These are phyloP conservation scores for Anarsia innoxiella DNA, from an alignment of 2,888 invertebrate genomes.

Conservation along the genomic window DNA sequence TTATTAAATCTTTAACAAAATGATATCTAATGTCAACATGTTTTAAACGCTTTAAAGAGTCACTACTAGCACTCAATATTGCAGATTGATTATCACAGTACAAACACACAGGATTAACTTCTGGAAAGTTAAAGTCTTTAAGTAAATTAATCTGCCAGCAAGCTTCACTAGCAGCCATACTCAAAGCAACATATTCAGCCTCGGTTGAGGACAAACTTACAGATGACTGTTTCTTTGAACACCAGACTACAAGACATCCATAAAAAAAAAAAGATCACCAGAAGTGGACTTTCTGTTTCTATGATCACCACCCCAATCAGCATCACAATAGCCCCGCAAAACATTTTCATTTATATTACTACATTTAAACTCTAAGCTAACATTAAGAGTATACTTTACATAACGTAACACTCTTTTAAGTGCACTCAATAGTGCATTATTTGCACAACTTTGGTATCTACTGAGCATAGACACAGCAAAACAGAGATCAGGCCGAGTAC, in stretches of 20 bases:
- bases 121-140: slow-evolving; percentile 5
- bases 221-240: slow-evolving; percentile 14
- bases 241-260: slow-evolving; percentile 13
- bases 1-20: slow-evolving; percentile 9
- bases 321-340: slow-evolving; percentile 14
- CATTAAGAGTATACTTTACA: slow-evolving; percentile 11
- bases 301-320: slow-evolving; percentile 16
- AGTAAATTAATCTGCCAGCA: slow-evolving; percentile 14
- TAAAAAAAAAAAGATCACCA: slow-evolving; percentile 16
- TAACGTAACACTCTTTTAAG: slow-evolving; percentile 10
- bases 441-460: slow-evolving; percentile 9
- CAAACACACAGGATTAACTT: neutral
- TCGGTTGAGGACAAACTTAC: slow-evolving; percentile 16
- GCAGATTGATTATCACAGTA: slow-evolving; percentile 11
- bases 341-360: neutral
- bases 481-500: slow-evolving; percentile 12
- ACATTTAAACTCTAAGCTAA: slow-evolving; percentile 5
- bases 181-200: slow-evolving; percentile 14
- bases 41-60: slow-evolving; percentile 6
- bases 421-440: slow-evolving; percentile 7
- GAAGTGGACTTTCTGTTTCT: slow-evolving; percentile 16
- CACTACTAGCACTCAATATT: neutral
- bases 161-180: slow-evolving; percentile 9
- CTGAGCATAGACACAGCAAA: slow-evolving; percentile 7
- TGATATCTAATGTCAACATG: slow-evolving; percentile 13